phyloP scores from a whole-genome alignment of 2,113 vertebrate genomes.

The Microcebus tavaratra region DNA sequence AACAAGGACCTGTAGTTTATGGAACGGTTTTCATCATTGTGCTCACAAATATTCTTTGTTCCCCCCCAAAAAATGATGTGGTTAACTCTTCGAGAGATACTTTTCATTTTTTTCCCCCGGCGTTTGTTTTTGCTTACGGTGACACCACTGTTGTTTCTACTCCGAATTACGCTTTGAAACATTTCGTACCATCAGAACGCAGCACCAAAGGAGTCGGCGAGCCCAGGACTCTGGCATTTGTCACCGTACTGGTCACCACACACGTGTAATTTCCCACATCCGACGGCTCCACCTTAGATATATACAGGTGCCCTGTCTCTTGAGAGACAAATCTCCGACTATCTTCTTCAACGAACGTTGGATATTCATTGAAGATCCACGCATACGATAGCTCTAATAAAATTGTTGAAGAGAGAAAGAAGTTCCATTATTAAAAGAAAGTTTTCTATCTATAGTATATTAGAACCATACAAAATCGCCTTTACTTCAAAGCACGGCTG shows the following conservation, averaged over 20 bases:
- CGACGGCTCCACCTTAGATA: slow-evolving; percentile 93
- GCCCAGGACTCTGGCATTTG: slow-evolving; percentile 88
- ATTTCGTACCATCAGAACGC: slow-evolving; percentile 91
- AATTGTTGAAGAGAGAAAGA: neutral
- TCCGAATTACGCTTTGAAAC: neutral
- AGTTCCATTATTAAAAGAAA: neutral
- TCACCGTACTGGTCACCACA: slow-evolving; percentile 90
- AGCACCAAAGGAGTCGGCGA: slow-evolving; percentile 93
- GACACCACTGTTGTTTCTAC: neutral
- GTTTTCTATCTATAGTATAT: neutral
- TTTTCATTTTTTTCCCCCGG: neutral
- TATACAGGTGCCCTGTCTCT: slow-evolving; percentile 95
- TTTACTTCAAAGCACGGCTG: neutral
- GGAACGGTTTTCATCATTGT: too few species aligned
- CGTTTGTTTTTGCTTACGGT: neutral
- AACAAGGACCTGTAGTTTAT: neutral
- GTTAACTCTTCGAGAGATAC: neutral
- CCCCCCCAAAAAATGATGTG: neutral
- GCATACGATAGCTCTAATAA: slow-evolving; percentile 90
- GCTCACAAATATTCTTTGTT: neutral
- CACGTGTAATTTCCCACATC: slow-evolving; percentile 98
- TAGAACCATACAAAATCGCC: neutral
- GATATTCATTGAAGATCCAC: slow-evolving; percentile 97
- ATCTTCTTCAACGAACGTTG: slow-evolving; percentile 94
- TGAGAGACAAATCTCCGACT: slow-evolving; percentile 94